Base-by-base conservation (phyloP, 2,888 invertebrate genomes). In the Diarsia dahlii region DNA sequence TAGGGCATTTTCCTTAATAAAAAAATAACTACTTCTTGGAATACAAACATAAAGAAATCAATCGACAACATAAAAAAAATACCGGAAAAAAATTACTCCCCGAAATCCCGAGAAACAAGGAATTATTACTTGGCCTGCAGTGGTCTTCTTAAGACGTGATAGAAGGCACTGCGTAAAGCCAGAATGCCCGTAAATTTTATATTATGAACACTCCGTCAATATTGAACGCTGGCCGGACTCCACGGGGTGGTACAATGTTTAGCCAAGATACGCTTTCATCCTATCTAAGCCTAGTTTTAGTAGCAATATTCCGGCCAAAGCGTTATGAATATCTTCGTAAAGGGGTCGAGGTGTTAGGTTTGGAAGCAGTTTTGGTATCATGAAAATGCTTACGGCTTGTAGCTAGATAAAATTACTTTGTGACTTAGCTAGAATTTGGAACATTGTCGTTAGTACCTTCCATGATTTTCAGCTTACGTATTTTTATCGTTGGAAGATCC, bases 151-250 rank as follows among this genome's bases (percentile, higher is more conserved):
- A 84, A 73, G 81, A 13, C 56, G 20, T n/a, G 46, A 54, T 71
- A 50, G 70, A 71, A 50, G 60, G 34, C 45, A 71, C 28, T 28
- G 48, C 46, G 60, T 34, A 60, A 58, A 78, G 67, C 72, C 63
- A 45, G 50, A 56, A 28, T 72, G 71, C 39, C 52, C 84, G 48
- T 83, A 84, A 85, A 83, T 84, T 80, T 83, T 74, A 78, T 84
- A 85, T 85, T 84, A 78, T 74, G 85, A 72, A 80, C 75, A 70
- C 71, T 80, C 20, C 62, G 80, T 85, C 84, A 78, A 84, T 85
- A 85, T 84, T 78, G 80, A 72, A 82, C 81, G 71, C 28, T 76
- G 73, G 63, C 70, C 18, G 64, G 69, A 74, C 71, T 71, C 60
- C 63, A 54, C 66, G 58, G 63, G 54, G 56, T 69, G 74, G 50